Conservation (phyloP, 2,113 vertebrate genomes). For the Leptodactylus fuscus region DNA sequence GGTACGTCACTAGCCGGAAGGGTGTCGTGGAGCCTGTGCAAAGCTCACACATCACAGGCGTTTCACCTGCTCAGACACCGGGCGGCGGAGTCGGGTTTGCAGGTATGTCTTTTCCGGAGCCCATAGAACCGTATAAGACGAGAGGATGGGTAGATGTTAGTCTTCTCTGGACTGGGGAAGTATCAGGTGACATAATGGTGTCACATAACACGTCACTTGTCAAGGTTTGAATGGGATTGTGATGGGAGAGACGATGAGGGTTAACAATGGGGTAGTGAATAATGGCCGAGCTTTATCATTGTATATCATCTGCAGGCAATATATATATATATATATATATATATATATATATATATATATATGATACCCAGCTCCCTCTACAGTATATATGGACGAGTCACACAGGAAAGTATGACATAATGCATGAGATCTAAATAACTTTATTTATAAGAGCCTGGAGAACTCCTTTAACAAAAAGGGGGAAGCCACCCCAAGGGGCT, state of each 20-base stretch:
- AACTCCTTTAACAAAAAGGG: too few relatives aligned
- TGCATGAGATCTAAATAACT: too few relatives aligned
- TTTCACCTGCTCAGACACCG: slow-evolving; percentile 8
- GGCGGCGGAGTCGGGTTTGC: not conserved
- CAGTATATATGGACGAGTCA: too few relatives aligned
- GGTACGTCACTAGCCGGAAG: slow-evolving; percentile 50
- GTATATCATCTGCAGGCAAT: too few relatives aligned
- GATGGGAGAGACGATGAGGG: not conserved
- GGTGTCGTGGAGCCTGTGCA: slow-evolving; percentile 50
- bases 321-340: too few relatives aligned
- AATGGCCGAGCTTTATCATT: too few relatives aligned
- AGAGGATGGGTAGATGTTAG: not conserved
- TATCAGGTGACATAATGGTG: not conserved
- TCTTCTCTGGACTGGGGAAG: not conserved
- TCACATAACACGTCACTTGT: not conserved
- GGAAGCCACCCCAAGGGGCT: too few relatives aligned
- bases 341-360: too few relatives aligned
- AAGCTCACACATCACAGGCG: not conserved
- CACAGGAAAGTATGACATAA: too few relatives aligned
- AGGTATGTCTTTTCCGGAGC: not conserved
- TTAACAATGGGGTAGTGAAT: too few relatives aligned
- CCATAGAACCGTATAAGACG: not conserved
- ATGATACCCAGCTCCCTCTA: too few relatives aligned
- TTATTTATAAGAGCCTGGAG: too few relatives aligned
- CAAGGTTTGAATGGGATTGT: not conserved